Base-by-base conservation (phyloP, 2,888 invertebrate genomes). In the Trichopria drosophilae region DNA sequence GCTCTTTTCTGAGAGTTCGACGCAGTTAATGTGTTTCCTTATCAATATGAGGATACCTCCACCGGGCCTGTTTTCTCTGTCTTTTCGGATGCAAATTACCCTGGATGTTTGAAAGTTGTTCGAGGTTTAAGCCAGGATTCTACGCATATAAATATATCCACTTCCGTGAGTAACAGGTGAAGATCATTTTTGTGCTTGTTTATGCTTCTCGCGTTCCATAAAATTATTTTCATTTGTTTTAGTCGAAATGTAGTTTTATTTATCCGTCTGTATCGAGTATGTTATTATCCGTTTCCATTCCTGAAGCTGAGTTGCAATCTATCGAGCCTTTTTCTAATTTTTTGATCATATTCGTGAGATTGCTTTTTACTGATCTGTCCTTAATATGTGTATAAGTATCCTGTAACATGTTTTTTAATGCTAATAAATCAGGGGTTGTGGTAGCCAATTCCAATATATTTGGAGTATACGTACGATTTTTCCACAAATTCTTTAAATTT, bases 31-130 rank as follows among this genome's bases (percentile, higher is more conserved):
- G 23, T 26, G 18, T 20, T 46, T 39, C 12, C 18, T 22, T 4
- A 46, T 37, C 4, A 46, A 16, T 4, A 46, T 19, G 5, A 46
- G 12, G 13, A 46, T 46, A 22, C 46, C 46, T 20, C 46, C 46
- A 10, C 39, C 39, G 19, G 19, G 15, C 28, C n/a, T 13, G 10
- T 22, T 7, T 7, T 9, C 20, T 7, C 37, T 16, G 6, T 37
- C 37, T 7, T n/a, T 22, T 9, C 23, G 37, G 10, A 20, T 22
- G 2, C 20, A 22, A 13, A 7, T 7, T n/a, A 37, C 7, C 23
- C 34, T 3, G 34, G 34, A n/a, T n/a, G n/a, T n/a, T n/a, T n/a
- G 10, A 32, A 32, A 6, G 34, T 32, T 4, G 10, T 18, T 32
- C 15, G 16, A 15, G 34, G 6, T 13, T 7, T n/a, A 4, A 32